Conservation (phyloP, 2,888 invertebrate genomes). For the Chymomyza fuscimana region DNA sequence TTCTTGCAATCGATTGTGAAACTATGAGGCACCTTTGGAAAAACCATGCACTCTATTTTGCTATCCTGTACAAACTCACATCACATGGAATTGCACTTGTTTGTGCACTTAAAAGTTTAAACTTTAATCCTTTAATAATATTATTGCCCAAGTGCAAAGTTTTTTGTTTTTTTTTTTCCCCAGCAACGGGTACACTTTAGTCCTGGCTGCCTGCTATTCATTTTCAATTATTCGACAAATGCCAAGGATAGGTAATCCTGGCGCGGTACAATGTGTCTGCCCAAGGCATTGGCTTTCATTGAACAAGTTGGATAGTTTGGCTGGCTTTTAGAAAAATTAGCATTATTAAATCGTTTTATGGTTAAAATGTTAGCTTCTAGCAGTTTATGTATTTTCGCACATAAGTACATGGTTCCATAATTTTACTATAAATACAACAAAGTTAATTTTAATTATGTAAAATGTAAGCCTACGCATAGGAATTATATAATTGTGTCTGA, state of each 20-base stretch:
- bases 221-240: slow-evolving; percentile 50
- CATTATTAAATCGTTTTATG: slow-evolving; percentile 41
- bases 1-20: background rate
- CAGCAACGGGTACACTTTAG: background rate
- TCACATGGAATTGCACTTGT: slow-evolving; percentile 64
- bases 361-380: background rate
- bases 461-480: too few species aligned
- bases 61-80: background rate
- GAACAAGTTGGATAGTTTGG: slow-evolving; percentile 33
- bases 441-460: too few species aligned
- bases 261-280: background rate
- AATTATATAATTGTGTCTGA: background rate
- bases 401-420: too few species aligned
- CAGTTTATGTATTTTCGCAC: too few species aligned
- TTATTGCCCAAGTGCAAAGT: slow-evolving; percentile 68
- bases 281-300: slow-evolving; percentile 30
- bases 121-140: slow-evolving; percentile 75
- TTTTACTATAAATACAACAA: too few species aligned
- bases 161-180: slow-evolving; percentile 24
- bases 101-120: slow-evolving; percentile 73
- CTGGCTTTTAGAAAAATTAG: slow-evolving; percentile 43
- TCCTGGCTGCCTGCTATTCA: background rate
- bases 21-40: too few species aligned
- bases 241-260: slow-evolving; percentile 14
- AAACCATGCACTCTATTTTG: background rate